These are phyloP conservation scores for Mesembrinibis cayennensis DNA, from an alignment of 2,113 vertebrate genomes.

Conservation along the genomic window DNA sequence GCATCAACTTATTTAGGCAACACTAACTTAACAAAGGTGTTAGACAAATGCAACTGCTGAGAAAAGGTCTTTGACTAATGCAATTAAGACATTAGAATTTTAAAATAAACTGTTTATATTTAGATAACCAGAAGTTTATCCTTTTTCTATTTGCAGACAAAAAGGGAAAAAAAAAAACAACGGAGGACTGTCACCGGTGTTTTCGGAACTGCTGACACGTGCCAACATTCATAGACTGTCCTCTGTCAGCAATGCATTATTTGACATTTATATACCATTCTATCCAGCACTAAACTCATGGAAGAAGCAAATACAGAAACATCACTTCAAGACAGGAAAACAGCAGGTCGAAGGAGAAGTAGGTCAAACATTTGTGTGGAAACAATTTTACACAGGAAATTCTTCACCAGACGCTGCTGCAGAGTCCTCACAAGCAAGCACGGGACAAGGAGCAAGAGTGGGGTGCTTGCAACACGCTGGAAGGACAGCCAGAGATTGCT, in stretches of 20 bases:
- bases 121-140: neutral
- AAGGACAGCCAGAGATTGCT: neutral
- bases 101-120: neutral
- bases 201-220: neutral
- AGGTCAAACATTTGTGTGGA: neutral
- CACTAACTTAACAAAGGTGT: neutral
- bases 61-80: neutral
- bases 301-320: neutral
- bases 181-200: accelerated
- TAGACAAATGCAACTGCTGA: neutral
- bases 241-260: neutral
- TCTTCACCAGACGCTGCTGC: neutral
- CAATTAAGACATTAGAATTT: neutral
- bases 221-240: neutral
- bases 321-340: neutral
- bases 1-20: neutral
- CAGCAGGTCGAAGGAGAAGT: neutral
- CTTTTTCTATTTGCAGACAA: neutral
- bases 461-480: neutral
- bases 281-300: neutral
- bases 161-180: neutral
- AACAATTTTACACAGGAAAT: neutral
- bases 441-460: too few species aligned
- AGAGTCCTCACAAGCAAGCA: neutral
- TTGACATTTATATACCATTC: neutral